These are phyloP conservation scores for Lampris incognitus DNA, from an alignment of 2,113 vertebrate genomes.

Conservation along the genomic window DNA sequence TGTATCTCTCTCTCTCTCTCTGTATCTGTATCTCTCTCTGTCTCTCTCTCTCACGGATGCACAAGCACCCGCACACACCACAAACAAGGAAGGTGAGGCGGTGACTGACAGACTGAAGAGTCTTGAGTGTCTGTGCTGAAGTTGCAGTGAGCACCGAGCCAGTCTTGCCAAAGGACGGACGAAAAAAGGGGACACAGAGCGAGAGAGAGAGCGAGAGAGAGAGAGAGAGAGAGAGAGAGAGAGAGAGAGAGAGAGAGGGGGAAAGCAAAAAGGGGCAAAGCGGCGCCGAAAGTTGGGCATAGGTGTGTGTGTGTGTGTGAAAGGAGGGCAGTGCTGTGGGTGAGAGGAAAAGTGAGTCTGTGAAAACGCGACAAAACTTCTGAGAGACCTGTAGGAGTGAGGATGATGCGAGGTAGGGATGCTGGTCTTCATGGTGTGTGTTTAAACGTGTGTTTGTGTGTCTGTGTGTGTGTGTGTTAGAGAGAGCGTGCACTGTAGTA, in stretches of 20 bases:
- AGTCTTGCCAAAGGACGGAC: slow-evolving; percentile 38
- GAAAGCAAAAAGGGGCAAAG: not conserved
- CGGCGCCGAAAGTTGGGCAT: not conserved
- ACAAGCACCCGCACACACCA: slow-evolving; percentile 28
- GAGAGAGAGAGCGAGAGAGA: slow-evolving; percentile 11
- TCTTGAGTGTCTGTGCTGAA: slow-evolving; percentile 45
- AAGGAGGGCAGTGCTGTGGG: slow-evolving; percentile 31
- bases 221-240: slow-evolving; percentile 15
- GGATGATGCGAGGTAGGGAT: slow-evolving; percentile 85
- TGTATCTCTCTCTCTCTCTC: no score
- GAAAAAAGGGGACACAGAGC: not conserved
- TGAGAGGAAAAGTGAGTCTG: slow-evolving; percentile 58
- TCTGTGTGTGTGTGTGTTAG: slow-evolving; percentile 22
- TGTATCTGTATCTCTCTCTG: slow-evolving; percentile 1
- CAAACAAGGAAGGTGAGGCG: slow-evolving; percentile 62
- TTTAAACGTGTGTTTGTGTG: not conserved
- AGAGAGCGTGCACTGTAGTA: slow-evolving; percentile 35
- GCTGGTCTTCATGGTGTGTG: slow-evolving; percentile 45
- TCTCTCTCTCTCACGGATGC: slow-evolving; percentile 27
- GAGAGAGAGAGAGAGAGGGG: slow-evolving; percentile 26
- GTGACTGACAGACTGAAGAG: slow-evolving; percentile 64
- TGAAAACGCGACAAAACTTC: slow-evolving; percentile 76
- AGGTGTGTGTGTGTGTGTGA: slow-evolving; percentile 8
- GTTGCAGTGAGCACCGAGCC: slow-evolving; percentile 56
- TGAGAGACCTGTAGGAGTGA: slow-evolving; percentile 74